phyloP scores from a whole-genome alignment of 2,888 invertebrate genomes.

The Cerastis leucographa region DNA sequence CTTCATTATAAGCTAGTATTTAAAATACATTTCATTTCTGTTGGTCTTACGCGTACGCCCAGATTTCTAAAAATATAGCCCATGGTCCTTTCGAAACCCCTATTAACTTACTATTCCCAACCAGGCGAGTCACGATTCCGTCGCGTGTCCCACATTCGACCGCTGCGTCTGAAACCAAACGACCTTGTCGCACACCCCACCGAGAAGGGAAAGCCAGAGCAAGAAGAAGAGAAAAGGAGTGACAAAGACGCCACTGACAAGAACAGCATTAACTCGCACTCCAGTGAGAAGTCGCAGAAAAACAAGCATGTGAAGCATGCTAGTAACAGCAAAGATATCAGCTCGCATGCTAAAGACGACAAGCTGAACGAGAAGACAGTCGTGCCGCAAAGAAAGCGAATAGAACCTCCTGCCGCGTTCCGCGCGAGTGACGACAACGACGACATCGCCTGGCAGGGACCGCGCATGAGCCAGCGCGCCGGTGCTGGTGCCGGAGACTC shows the following conservation, averaged over 20 bases:
- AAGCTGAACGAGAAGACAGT: background rate
- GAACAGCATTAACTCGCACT: constrained; percentile 7
- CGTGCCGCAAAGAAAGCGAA: background rate
- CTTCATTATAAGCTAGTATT: background rate
- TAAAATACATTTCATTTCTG: background rate
- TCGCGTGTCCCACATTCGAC: constrained; percentile 6
- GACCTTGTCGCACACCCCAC: background rate
- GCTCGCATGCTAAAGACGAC: background rate
- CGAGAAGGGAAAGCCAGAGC: background rate
- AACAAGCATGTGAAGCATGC: background rate
- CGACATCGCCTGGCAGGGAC: background rate
- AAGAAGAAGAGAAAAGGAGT: too few species aligned
- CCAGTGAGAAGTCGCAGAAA: background rate
- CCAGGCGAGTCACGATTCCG: constrained; percentile 64
- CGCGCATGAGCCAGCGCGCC: background rate
- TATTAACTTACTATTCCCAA: background rate
- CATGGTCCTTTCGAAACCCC: background rate
- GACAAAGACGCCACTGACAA: background rate
- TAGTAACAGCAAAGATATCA: background rate
- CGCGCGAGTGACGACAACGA: background rate
- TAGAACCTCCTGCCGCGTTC: background rate
- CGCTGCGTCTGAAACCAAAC: background rate
- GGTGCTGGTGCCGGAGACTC: background rate
- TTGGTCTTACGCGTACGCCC: background rate
- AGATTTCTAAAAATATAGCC: too few species aligned